Evolutionary conservation across 2,888 invertebrate species (phyloP).

Genomic region (Papilio gigon): DNA sequence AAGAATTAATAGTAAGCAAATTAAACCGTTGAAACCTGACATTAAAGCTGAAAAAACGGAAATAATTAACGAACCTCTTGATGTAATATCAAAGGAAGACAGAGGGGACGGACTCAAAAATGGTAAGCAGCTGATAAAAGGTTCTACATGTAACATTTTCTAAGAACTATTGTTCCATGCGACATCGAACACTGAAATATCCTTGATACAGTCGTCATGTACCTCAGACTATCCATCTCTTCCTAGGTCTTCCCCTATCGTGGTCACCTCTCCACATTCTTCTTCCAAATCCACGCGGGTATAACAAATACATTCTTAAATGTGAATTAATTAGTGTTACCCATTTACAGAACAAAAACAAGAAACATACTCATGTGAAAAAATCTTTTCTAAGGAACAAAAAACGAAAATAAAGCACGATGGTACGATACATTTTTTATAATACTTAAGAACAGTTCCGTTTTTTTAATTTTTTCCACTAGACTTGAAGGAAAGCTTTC

Average conservation of each 20-base stretch:
- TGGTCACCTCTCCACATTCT: too few relatives aligned
- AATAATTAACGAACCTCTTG: neutral
- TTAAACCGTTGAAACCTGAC: neutral
- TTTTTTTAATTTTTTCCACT: too few relatives aligned
- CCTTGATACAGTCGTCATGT: neutral
- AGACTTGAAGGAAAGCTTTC: too few relatives aligned
- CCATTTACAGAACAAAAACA: constrained; percentile 28
- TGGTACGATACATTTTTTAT: constrained; percentile 24
- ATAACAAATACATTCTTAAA: too few relatives aligned
- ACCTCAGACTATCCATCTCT: too few relatives aligned
- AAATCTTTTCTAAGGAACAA: neutral
- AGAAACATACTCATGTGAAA: constrained; percentile 13
- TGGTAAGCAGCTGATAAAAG: constrained; percentile 3
- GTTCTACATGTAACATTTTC: too few relatives aligned
- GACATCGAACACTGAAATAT: neutral
- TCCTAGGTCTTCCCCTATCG: too few relatives aligned
- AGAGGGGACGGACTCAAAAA: constrained; percentile 18
- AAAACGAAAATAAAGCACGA: constrained; percentile 14
- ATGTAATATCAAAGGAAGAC: constrained; percentile 6
- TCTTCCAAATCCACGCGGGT: too few relatives aligned
- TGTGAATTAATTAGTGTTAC: neutral
- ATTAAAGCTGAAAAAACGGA: neutral
- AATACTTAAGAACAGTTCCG: neutral
- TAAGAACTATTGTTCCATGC: too few relatives aligned
- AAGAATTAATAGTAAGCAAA: neutral